These are phyloP conservation scores for Aricia artaxerxes DNA, from an alignment of 2,888 invertebrate genomes.

Conservation along the genomic window DNA sequence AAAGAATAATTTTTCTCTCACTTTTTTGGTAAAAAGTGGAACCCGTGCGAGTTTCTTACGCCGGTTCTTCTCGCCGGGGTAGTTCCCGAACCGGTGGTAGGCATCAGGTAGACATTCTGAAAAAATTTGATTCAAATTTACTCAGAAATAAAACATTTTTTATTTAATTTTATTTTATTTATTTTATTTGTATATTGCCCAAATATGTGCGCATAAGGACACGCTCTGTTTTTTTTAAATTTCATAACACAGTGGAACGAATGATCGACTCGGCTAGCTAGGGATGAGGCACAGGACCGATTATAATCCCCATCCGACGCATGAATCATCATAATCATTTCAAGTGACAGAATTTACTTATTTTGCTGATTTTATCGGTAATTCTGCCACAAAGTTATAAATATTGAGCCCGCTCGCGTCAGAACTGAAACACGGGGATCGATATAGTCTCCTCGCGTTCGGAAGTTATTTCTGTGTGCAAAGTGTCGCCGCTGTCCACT, in stretches of 20 bases:
- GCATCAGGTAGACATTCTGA: too few relatives aligned
- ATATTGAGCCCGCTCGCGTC: background rate
- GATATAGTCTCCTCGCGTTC: background rate
- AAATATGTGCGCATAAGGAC: background rate
- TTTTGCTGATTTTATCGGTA: background rate
- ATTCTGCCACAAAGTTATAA: background rate
- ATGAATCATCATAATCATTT: background rate
- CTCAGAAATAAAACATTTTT: too few relatives aligned
- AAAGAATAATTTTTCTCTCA: too few relatives aligned
- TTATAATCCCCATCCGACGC: background rate
- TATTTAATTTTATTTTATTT: too few relatives aligned
- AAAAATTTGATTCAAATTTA: too few relatives aligned
- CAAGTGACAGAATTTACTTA: too few relatives aligned
- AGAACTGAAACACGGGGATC: background rate
- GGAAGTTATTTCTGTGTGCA: background rate
- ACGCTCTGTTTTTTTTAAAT: background rate
- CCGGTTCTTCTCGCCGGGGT: too few relatives aligned
- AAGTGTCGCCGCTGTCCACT: background rate
- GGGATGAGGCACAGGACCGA: background rate
- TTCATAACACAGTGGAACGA: background rate
- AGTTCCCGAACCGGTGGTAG: too few relatives aligned
- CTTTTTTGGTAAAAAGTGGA: too few relatives aligned
- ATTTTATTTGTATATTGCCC: too few relatives aligned
- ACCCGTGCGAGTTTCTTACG: too few relatives aligned
- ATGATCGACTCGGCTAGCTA: background rate